Evolutionary conservation across 2,888 invertebrate genomes (phyloP).

Genomic region (Drepana falcataria): DNA sequence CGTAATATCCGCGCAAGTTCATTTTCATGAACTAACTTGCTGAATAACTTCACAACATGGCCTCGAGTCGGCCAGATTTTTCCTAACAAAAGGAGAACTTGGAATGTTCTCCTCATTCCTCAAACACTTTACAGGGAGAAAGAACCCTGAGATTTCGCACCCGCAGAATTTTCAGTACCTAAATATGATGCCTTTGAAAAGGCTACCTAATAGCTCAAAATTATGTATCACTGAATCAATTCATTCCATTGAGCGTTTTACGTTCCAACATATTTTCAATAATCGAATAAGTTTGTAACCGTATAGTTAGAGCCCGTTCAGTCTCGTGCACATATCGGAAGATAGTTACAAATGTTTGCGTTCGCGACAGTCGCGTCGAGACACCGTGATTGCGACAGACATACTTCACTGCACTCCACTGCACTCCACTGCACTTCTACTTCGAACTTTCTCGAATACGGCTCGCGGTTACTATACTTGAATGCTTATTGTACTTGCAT

Average conservation of each 20-base stretch:
- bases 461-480: background rate
- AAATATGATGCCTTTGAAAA: too few species aligned
- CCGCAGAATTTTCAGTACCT: too few species aligned
- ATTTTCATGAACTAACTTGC: conserved; percentile 13
- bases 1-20: conserved; percentile 7
- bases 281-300: background rate
- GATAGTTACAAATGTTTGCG: background rate
- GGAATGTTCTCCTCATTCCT: background rate
- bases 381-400: background rate
- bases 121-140: background rate
- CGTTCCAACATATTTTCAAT: too few species aligned
- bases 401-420: too few species aligned
- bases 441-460: background rate
- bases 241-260: too few species aligned
- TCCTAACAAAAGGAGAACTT: background rate
- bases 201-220: too few species aligned
- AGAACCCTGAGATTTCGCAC: background rate
- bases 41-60: conserved; percentile 1
- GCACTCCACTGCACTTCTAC: background rate
- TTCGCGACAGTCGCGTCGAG: background rate
- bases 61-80: background rate
- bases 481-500: background rate
- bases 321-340: background rate
- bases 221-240: too few species aligned
- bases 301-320: background rate